Evolutionary conservation across 2,113 vertebrate species (phyloP).

Genomic region (Rhea pennata): DNA sequence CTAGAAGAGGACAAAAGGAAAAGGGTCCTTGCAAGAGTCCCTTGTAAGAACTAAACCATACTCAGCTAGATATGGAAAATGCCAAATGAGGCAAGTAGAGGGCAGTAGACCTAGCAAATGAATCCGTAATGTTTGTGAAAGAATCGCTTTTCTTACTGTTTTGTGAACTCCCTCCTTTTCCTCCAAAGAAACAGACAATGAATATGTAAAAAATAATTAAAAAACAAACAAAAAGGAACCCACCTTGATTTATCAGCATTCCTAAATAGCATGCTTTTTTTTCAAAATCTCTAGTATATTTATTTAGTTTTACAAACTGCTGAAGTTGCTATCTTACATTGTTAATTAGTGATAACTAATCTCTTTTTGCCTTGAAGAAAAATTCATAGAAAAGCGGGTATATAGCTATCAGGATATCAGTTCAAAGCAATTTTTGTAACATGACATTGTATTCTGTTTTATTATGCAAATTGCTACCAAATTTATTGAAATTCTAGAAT

Average conservation of each 20-base stretch:
- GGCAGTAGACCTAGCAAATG: neutral
- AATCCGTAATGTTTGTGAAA: neutral
- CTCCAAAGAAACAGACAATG: neutral
- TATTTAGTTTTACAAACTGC: neutral
- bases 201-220: neutral
- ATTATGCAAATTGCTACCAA: neutral
- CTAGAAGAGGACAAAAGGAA: neutral
- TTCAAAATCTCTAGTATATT: neutral
- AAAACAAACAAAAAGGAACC: too few relatives aligned
- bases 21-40: neutral
- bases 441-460: neutral
- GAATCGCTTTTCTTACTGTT: neutral
- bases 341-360: neutral
- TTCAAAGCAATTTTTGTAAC: neutral
- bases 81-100: neutral
- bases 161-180: fast-evolving
- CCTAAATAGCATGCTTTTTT: neutral
- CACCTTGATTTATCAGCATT: neutral
- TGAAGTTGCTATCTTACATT: neutral
- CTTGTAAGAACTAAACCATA: fast-evolving
- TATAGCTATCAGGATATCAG: neutral
- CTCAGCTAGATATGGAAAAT: neutral
- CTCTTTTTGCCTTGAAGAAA: neutral
- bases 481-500: neutral
- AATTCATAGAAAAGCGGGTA: neutral